Conservation (phyloP, 1,140 invertebrate genomes). For the Drosophila neocordata region DNA sequence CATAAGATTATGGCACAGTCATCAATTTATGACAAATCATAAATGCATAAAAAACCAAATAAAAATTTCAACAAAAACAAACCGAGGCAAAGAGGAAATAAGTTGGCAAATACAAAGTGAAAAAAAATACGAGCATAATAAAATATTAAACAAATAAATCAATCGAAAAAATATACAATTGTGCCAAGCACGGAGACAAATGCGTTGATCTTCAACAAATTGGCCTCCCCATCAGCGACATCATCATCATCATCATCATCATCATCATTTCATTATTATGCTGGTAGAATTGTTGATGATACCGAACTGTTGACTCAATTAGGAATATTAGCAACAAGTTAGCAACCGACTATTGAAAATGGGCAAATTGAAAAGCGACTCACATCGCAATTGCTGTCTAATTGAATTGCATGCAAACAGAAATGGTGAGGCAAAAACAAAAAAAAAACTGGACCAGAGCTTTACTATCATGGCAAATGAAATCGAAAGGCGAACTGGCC, state of each 20-base stretch:
- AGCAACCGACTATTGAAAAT: constrained; percentile 48
- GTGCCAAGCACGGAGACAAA: constrained; percentile 26
- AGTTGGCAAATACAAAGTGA: constrained; percentile 1
- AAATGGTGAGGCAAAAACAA: constrained; percentile 31
- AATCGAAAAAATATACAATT: constrained; percentile 34
- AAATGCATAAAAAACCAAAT: constrained; percentile 49
- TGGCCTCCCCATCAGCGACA: constrained; percentile 23
- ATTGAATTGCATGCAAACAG: constrained; percentile 74
- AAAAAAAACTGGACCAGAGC: constrained; percentile 38
- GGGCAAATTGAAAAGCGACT: constrained; percentile 68
- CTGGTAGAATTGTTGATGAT: too few relatives aligned
- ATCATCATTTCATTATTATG: background rate
- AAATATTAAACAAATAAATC: constrained; percentile 46
- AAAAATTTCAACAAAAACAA: constrained; percentile 44
- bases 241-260: constrained; percentile 21
- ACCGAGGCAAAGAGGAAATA: background rate
- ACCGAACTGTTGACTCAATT: constrained; percentile 59
- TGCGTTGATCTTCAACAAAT: constrained; percentile 62
- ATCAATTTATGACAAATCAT: constrained; percentile 36
- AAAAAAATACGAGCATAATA: constrained; percentile 12
- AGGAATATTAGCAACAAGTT: constrained; percentile 71
- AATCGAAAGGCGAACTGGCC: constrained; percentile 63
- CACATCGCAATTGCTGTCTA: constrained; percentile 59
- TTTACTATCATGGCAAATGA: constrained; percentile 26
- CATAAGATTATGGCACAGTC: constrained; percentile 26